These are phyloP conservation scores for Florisuga fusca DNA, from an alignment of 2,797 vertebrate species.

Conservation along the genomic window DNA sequence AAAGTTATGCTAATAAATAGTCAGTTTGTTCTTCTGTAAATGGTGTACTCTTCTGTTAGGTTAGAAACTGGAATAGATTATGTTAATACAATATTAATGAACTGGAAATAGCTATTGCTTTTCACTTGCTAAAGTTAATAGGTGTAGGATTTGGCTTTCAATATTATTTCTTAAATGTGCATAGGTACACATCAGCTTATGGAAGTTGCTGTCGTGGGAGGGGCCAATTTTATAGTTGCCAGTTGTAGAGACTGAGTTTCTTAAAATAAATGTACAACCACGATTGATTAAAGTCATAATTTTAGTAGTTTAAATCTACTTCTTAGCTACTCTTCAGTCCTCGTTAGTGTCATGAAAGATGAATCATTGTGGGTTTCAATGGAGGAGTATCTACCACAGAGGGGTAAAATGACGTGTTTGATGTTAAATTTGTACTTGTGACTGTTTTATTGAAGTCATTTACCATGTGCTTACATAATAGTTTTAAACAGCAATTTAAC, in stretches of 20 bases:
- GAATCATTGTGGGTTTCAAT: conserved; percentile 23
- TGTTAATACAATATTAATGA: neutral
- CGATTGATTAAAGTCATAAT: neutral
- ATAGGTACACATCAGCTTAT: neutral
- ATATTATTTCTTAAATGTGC: neutral
- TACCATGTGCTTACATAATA: conserved; percentile 18
- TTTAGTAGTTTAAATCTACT: conserved; percentile 4
- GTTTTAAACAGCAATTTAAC: conserved; percentile 52
- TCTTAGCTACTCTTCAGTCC: conserved; percentile 1
- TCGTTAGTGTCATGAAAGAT: neutral
- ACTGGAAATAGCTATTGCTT: neutral
- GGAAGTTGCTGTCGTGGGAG: neutral
- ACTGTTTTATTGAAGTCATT: conserved; percentile 15
- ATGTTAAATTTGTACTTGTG: neutral
- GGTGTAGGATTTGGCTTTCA: neutral
- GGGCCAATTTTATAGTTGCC: neutral
- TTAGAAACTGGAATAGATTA: neutral
- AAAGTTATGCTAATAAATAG: neutral
- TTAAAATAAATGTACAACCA: neutral
- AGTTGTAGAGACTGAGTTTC: neutral
- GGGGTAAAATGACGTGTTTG: conserved; percentile 9
- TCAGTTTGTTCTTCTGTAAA: neutral
- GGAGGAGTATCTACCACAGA: conserved; percentile 13
- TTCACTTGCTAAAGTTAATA: neutral
- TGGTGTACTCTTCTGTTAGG: neutral